Percentiles rank a stretch among this genome's conserved stretches.
Evolutionary conservation across 2,888 invertebrate genomes (phyloP).

Genomic region (Habrosyne pyritoides): DNA sequence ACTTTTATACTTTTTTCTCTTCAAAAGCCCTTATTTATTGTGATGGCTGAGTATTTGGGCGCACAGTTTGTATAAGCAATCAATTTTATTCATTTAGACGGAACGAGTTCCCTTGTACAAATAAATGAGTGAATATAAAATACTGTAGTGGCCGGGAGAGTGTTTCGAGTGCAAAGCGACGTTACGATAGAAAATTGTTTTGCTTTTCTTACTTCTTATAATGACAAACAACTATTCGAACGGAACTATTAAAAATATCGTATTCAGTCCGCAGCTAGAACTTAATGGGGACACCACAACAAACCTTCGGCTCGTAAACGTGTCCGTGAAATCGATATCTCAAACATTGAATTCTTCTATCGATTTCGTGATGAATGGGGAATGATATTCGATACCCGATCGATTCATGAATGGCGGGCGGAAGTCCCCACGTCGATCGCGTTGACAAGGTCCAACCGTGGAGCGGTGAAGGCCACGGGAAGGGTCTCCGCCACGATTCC

Average conservation of each 20-base stretch:
- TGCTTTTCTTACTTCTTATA: slow-evolving; percentile 27
- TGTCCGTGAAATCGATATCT: slow-evolving; percentile 74
- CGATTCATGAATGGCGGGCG: slow-evolving; percentile 75
- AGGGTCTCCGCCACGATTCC: slow-evolving; percentile 36
- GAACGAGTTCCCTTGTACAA: slow-evolving; percentile 73
- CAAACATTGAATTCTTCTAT: slow-evolving; percentile 68
- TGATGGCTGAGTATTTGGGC: slow-evolving; percentile 81
- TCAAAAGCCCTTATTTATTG: slow-evolving; percentile 80
- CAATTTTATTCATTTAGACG: slow-evolving; percentile 83
- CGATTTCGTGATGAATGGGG: slow-evolving; percentile 75
- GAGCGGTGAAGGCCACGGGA: slow-evolving; percentile 37
- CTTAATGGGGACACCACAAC: slow-evolving; percentile 47
- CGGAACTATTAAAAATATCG: slow-evolving; percentile 2
- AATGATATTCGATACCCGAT: slow-evolving; percentile 68
- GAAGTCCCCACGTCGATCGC: slow-evolving; percentile 53
- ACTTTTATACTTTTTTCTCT: slow-evolving; percentile 66
- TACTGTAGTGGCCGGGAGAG: slow-evolving; percentile 51
- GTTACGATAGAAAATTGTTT: slow-evolving; percentile 53
- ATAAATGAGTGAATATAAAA: slow-evolving; percentile 74
- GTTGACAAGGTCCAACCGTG: slow-evolving; percentile 15
- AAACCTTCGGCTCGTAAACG: slow-evolving; percentile 40
- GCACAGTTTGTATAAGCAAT: slow-evolving; percentile 83
- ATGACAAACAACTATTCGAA: background rate
- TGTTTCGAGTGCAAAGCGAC: slow-evolving; percentile 43
- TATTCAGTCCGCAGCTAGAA: slow-evolving; percentile 21